phyloP scores from a whole-genome alignment of 2,113 vertebrate genomes.

The Psilopsiagon aurifrons region DNA sequence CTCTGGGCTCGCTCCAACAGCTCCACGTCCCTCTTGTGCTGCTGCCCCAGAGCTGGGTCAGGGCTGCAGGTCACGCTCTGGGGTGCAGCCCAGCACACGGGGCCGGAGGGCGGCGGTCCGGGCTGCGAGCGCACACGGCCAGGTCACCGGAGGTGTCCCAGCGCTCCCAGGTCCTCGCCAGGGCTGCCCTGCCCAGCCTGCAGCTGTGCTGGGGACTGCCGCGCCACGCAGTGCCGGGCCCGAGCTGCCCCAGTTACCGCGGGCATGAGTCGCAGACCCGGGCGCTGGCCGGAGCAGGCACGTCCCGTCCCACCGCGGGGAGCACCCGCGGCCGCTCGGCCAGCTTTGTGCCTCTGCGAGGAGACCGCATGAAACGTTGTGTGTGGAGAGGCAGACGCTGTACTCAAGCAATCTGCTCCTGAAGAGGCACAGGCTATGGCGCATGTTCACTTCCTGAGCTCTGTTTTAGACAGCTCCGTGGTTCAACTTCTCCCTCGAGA shows the following conservation, averaged over 20 bases:
- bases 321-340: background rate
- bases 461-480: background rate
- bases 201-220: too few species aligned
- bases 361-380: accelerated
- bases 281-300: background rate
- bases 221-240: background rate
- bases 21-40: background rate
- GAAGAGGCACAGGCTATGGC: accelerated
- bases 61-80: background rate
- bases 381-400: accelerated
- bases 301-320: background rate
- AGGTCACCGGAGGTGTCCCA: background rate
- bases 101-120: background rate
- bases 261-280: background rate
- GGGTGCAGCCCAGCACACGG: background rate
- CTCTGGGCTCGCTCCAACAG: background rate
- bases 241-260: accelerated
- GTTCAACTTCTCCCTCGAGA: too few species aligned
- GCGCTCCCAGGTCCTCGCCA: background rate
- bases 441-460: accelerated
- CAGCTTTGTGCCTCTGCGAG: accelerated
- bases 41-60: background rate
- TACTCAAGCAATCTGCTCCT: background rate
- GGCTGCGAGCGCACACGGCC: background rate
- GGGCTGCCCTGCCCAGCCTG: background rate